These are phyloP conservation scores for Torymus auratus DNA, from an alignment of 2,888 invertebrate genomes.

Conservation along the genomic window DNA sequence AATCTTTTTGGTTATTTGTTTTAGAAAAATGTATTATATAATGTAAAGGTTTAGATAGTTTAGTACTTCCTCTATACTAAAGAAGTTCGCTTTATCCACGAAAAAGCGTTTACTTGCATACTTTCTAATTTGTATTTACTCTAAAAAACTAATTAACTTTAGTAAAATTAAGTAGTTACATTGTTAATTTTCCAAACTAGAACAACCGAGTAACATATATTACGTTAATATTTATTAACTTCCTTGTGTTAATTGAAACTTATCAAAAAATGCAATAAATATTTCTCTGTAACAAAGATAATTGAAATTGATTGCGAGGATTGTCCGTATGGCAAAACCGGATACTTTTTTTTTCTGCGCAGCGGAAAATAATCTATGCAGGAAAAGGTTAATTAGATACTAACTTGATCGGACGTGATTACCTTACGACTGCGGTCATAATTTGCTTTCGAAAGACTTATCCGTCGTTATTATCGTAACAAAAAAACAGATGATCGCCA, in stretches of 20 bases:
- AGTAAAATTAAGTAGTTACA: not conserved
- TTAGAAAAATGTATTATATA: no score
- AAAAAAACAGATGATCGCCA: not conserved
- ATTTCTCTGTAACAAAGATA: not conserved
- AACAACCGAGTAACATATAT: no score
- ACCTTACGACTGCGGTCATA: not conserved
- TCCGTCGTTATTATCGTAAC: not conserved
- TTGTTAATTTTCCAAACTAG: not conserved
- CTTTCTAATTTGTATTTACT: no score
- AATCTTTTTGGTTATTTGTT: no score
- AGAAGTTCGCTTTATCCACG: no score
- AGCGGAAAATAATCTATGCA: not conserved
- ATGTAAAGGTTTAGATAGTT: no score
- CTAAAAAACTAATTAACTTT: no score
- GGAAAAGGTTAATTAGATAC: slow-evolving; percentile 43
- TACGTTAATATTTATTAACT: not conserved
- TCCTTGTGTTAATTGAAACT: not conserved
- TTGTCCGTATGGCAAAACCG: not conserved
- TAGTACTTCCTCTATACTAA: no score
- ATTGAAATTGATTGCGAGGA: slow-evolving; percentile 13
- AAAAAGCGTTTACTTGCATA: no score
- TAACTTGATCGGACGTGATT: slow-evolving; percentile 19
- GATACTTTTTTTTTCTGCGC: not conserved
- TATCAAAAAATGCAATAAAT: not conserved
- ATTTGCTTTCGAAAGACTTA: slow-evolving; percentile 18